phyloP scores from a whole-genome alignment of 2,888 invertebrate genomes.

The Scaptomyza flava region DNA sequence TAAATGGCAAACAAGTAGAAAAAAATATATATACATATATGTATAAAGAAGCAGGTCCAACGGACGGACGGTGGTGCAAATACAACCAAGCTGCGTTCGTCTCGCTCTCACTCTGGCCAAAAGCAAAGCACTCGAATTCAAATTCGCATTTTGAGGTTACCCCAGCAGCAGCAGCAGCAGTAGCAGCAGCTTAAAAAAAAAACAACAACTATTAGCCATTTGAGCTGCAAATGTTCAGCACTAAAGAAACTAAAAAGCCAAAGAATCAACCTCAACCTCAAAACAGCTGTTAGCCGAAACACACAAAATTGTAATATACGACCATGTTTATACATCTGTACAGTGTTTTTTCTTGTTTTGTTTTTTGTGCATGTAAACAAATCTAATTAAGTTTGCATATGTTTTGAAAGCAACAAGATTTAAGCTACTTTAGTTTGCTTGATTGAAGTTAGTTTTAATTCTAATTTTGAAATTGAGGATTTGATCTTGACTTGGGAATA shows the following conservation, averaged over 20 bases:
- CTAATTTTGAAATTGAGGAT: not conserved
- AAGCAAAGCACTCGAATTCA: constrained; percentile 48
- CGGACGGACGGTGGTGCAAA: constrained; percentile 41
- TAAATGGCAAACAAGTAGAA: constrained; percentile 73
- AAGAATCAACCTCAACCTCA: constrained; percentile 77
- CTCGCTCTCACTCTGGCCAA: not conserved
- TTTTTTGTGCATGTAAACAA: constrained; percentile 24
- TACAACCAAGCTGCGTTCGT: constrained; percentile 19
- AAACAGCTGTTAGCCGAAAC: constrained; percentile 68
- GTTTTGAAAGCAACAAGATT: constrained; percentile 37
- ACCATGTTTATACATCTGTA: constrained; percentile 1
- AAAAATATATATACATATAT: not conserved
- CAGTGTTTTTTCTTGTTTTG: not conserved
- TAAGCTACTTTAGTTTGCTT: constrained; percentile 8
- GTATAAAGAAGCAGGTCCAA: constrained; percentile 50
- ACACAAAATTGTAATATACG: constrained; percentile 8
- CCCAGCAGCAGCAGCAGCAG: constrained; percentile 33
- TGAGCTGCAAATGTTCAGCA: constrained; percentile 38
- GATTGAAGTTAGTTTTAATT: not conserved
- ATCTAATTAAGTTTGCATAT: constrained; percentile 67
- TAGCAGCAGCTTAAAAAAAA: constrained; percentile 31
- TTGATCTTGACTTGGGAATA: constrained; percentile 1
- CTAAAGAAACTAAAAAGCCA: constrained; percentile 50
- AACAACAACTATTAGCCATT: constrained; percentile 24
- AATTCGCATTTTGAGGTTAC: constrained; percentile 70